A percentile compares a stretch with the other conserved stretches of the same genome.
Conservation (phyloP, 2,797 vertebrate species). For the Valencia hispanica region DNA sequence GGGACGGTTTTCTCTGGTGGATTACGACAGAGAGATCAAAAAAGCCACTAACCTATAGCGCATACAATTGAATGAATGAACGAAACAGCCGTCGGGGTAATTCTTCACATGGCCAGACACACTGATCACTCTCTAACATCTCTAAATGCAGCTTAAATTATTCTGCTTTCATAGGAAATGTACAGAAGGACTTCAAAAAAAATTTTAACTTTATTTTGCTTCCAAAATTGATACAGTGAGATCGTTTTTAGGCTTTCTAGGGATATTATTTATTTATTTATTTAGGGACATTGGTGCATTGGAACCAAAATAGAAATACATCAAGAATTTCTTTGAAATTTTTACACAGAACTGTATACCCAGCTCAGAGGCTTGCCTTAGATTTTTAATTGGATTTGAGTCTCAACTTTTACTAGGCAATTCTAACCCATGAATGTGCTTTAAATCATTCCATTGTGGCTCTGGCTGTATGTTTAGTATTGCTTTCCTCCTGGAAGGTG, state of each 20-base stretch:
- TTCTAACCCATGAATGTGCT: no score
- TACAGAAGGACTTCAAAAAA: background rate
- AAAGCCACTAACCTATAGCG: background rate
- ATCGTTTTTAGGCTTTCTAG: background rate
- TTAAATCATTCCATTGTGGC: no score
- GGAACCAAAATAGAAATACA: background rate
- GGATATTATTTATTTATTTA: background rate
- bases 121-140: background rate
- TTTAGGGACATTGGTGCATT: background rate
- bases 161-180: background rate
- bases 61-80: conserved; percentile 28
- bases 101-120: conserved; percentile 1
- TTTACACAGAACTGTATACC: no score
- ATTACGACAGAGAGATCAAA: conserved; percentile 26
- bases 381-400: no score
- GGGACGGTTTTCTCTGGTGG: conserved; percentile 2
- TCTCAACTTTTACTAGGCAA: no score
- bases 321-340: background rate
- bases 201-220: background rate
- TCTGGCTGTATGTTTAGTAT: background rate
- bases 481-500: background rate
- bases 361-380: no score
- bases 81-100: background rate
- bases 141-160: conserved; percentile 22
- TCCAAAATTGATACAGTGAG: background rate